A percentile compares a stretch with the other conserved stretches of the same genome.
These are phyloP conservation scores for Drosophila arizonae DNA, from an alignment of 1,140 invertebrate genomes.

Conservation along the genomic window DNA sequence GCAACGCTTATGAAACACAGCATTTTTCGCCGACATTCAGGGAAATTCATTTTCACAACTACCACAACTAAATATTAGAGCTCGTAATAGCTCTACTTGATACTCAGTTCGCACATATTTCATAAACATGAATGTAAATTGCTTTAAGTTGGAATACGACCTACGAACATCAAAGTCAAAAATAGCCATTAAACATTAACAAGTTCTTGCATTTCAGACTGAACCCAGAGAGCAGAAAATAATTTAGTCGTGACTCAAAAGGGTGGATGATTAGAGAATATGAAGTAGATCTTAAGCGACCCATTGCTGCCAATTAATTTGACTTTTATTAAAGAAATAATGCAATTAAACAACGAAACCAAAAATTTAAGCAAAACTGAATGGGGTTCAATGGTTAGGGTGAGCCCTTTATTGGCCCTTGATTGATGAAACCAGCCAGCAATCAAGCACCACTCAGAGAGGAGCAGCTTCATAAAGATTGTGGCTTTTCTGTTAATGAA, in stretches of 20 bases:
- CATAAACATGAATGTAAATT: constrained; percentile 56
- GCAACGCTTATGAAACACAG: constrained; percentile 25
- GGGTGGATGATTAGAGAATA: not conserved
- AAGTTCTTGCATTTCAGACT: constrained; percentile 45
- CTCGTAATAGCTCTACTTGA: constrained; percentile 61
- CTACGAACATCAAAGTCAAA: constrained; percentile 56
- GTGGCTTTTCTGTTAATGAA: constrained; percentile 72
- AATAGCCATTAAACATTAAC: constrained; percentile 66
- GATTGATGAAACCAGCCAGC: constrained; percentile 62
- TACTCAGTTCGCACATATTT: constrained; percentile 31
- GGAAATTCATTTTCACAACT: constrained; percentile 35
- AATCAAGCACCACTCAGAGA: constrained; percentile 49
- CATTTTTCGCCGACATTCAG: constrained; percentile 25
- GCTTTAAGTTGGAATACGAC: constrained; percentile 35
- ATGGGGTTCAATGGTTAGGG: constrained; percentile 60
- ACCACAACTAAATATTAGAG: constrained; percentile 40
- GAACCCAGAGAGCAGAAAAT: constrained; percentile 8
- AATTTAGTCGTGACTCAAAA: constrained; percentile 1
- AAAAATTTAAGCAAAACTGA: constrained; percentile 28
- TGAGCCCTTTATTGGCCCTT: constrained; percentile 49
- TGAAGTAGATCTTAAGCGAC: constrained; percentile 12
- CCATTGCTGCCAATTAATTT: constrained; percentile 48
- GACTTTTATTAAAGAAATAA: constrained; percentile 75
- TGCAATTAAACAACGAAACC: constrained; percentile 59
- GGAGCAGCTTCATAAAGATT: constrained; percentile 43